Evolutionary conservation across 2,888 invertebrate genomes (phyloP), one percentile per base, ranked within the genome.

Genomic region (Branchellion lobata): DNA sequence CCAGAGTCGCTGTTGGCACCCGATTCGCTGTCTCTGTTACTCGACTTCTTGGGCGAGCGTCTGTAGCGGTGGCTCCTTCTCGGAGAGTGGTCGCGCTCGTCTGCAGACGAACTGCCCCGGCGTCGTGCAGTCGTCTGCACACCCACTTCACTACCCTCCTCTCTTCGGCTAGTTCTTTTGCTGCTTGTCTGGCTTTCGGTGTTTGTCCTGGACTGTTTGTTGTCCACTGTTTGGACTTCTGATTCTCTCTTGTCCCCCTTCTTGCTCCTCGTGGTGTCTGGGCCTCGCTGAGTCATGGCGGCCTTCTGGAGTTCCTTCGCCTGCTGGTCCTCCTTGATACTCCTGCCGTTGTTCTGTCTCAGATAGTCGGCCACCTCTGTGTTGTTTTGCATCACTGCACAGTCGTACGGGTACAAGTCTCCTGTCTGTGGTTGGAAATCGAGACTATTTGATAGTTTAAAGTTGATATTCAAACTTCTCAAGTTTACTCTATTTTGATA

Each of bases 331-430:
- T 77, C 77, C 31, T 77, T 57, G 24, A 31, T 77, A 21, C 78
- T 29, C 27, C 34, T 78, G 0, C 33, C 80, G 18, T 78, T 78
- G 29, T 61, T 51, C n/a, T 57, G 78, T 24, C 40, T 78, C 29
- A 80, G 71, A 40, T 78, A 73, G 33, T 80, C 75, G 34, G 78
- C 73, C 40, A 78, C 69, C 8, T 53, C 65, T 0, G n/a, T 34
- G 73, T 73, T 78, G 11, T 80, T 72, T 72, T 76, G 68, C 21
- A 72, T 14, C 27, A 65, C 65, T 21, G 80, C 73, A 21, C 78
- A 69, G 69, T 80, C 80, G 76, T 80, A 80, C n/a, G 80, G 78
- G 14, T 36, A 69, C n/a, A 78, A 29, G 3, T 71, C 78, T 27
- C 51, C 71, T 53, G 31, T 27, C 78, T 81, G 34, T n/a, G 71